Base-by-base conservation (phyloP, 2,113 vertebrate genomes). In the Microtus ochrogaster region DNA sequence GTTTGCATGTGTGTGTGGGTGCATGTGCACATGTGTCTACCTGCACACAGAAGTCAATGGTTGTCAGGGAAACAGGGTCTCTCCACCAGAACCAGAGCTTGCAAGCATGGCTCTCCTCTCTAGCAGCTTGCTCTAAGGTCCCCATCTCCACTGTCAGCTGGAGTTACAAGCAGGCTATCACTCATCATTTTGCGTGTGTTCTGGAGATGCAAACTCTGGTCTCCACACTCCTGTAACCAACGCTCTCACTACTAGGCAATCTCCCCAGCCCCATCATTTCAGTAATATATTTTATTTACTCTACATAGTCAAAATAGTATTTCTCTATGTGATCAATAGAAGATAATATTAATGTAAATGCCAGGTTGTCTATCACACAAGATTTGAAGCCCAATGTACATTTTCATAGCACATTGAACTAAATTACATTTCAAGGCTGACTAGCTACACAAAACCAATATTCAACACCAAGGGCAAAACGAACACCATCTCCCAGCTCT, bases 201-300 rank as follows among this genome's bases (percentile, higher is more conserved):
- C 24, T 30, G 13, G 44, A 77, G 44, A 47, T 77, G 74, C 14
- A 4, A 30, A 77, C 41, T 30, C 74, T 63, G 58, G n/a, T 41
- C n/a, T 13, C 61, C n/a, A 82, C 1, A 28, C 13, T 10, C 63
- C n/a, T 26, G 28, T n/a, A 83, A 30, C 55, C n/a, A 63, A 14
- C 12, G 3, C 24, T 28, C 55, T 82, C 26, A 61, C n/a, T 58
- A 28, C 58, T 28, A 63, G 41, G n/a, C 13, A 41, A 83, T 63
- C 55, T 61, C 79, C 58, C 55, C 58, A 26, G n/a, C 12, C 81
- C 58, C 83, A 30, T 78, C 72, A 86, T 74, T 83, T 94, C 63
- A 55, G 78, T 90, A 82, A 90, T 85, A 30, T 72, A 14, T 81
- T 77, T 70, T 90, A 89, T 91, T 83, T 90, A 77, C 87, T 22